Evolutionary conservation across 2,888 invertebrate species (phyloP).

Genomic region (Apotomis turbidana): DNA sequence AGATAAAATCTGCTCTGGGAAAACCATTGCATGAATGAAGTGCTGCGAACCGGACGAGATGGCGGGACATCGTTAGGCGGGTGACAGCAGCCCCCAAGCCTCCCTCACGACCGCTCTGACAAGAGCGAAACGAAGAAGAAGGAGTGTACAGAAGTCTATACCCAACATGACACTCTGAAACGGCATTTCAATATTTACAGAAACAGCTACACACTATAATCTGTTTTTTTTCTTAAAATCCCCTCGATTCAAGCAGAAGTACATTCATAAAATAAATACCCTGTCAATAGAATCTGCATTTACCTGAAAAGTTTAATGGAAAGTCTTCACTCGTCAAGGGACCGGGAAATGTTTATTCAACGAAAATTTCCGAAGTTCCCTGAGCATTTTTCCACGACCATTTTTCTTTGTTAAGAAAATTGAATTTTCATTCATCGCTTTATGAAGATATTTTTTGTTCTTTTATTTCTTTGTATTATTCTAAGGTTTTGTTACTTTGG

Average conservation of each 20-base stretch:
- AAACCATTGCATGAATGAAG: too few relatives aligned
- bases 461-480: slow-evolving; percentile 59
- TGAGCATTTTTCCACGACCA: slow-evolving; percentile 54
- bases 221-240: background rate
- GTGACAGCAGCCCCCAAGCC: too few relatives aligned
- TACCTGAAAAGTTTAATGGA: slow-evolving; percentile 40
- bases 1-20: too few relatives aligned
- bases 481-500: slow-evolving; percentile 33
- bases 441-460: slow-evolving; percentile 60
- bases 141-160: too few relatives aligned
- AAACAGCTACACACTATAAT: too few relatives aligned
- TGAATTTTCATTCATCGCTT: slow-evolving; percentile 71
- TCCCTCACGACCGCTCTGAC: too few relatives aligned
- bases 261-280: slow-evolving; percentile 33
- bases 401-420: slow-evolving; percentile 74
- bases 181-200: too few relatives aligned
- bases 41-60: too few relatives aligned
- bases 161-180: too few relatives aligned
- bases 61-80: too few relatives aligned
- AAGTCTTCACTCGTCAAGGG: slow-evolving; percentile 41
- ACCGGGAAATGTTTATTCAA: slow-evolving; percentile 57
- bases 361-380: slow-evolving; percentile 45
- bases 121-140: too few relatives aligned
- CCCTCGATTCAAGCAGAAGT: background rate
- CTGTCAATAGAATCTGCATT: slow-evolving; percentile 34